These are phyloP conservation scores for Amphipyra berbera DNA, from an alignment of 2,888 invertebrate genomes.

Conservation along the genomic window DNA sequence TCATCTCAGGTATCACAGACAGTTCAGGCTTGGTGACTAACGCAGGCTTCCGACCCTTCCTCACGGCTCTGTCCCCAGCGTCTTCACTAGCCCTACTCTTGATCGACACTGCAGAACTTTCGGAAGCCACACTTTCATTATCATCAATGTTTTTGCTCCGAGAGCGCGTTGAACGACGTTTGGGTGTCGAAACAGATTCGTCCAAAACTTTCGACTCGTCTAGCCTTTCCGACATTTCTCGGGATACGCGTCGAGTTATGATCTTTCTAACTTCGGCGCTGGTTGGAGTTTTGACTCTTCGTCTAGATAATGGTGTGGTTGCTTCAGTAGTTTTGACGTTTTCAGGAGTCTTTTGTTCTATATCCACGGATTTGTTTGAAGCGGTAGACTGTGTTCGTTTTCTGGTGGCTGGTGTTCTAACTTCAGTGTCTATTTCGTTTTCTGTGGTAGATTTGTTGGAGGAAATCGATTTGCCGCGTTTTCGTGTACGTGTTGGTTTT, in stretches of 20 bases:
- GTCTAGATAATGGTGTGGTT: constrained; percentile 62
- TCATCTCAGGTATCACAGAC: constrained; percentile 84
- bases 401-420: constrained; percentile 73
- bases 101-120: constrained; percentile 71
- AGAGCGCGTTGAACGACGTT: constrained; percentile 67
- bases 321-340: constrained; percentile 37
- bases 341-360: constrained; percentile 69
- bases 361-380: constrained; percentile 69
- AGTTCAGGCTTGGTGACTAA: constrained; percentile 78
- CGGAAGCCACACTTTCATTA: constrained; percentile 78
- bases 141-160: constrained; percentile 76
- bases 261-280: constrained; percentile 78
- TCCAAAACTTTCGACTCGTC: constrained; percentile 72
- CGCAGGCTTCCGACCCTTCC: constrained; percentile 77
- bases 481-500: constrained; percentile 52
- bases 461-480: constrained; percentile 65
- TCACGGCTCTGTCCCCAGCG: constrained; percentile 62
- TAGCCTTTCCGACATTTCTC: constrained; percentile 73
- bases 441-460: constrained; percentile 61
- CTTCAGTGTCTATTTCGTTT: constrained; percentile 47
- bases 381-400: constrained; percentile 76
- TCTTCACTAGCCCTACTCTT: constrained; percentile 72
- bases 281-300: constrained; percentile 74
- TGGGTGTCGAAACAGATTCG: constrained; percentile 73
- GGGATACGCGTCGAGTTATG: constrained; percentile 80